phyloP scores from a whole-genome alignment of 2,888 invertebrate genomes.

The Leptinotarsa haldemani region DNA sequence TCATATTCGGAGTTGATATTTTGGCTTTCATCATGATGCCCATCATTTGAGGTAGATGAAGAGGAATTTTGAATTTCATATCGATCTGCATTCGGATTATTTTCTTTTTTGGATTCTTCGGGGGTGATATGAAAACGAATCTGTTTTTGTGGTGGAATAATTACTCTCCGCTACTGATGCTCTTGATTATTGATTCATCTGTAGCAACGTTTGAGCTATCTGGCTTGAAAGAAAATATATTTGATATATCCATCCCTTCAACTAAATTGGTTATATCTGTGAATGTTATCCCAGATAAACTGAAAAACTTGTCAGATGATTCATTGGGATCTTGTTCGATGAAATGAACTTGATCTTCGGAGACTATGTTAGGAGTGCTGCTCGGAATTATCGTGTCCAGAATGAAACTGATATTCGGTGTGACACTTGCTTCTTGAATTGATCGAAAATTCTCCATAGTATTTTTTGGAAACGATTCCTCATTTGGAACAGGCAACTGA shows the following conservation, averaged over 20 bases:
- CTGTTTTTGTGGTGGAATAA: too few relatives aligned
- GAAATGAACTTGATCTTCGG: neutral
- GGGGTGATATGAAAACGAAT: neutral
- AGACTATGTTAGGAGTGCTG: neutral
- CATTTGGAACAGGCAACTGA: neutral
- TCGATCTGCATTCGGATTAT: neutral
- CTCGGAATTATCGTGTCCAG: neutral
- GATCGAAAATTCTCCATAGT: neutral
- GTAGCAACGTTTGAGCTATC: neutral
- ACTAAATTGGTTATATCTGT: neutral
- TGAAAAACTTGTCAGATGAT: neutral
- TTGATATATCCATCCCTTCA: neutral
- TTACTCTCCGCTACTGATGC: too few relatives aligned
- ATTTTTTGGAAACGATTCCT: neutral
- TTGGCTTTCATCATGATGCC: neutral
- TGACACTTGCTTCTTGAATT: neutral
- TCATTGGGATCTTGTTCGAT: neutral
- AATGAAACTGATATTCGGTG: neutral
- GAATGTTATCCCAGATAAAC: neutral
- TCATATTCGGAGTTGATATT: neutral
- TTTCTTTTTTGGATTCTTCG: neutral
- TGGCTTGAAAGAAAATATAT: neutral
- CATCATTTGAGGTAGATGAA: neutral
- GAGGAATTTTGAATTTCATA: neutral
- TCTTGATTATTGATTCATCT: constrained; percentile 7